Base-by-base conservation (phyloP, 1,140 invertebrate species). In the Nomia melanderi region DNA sequence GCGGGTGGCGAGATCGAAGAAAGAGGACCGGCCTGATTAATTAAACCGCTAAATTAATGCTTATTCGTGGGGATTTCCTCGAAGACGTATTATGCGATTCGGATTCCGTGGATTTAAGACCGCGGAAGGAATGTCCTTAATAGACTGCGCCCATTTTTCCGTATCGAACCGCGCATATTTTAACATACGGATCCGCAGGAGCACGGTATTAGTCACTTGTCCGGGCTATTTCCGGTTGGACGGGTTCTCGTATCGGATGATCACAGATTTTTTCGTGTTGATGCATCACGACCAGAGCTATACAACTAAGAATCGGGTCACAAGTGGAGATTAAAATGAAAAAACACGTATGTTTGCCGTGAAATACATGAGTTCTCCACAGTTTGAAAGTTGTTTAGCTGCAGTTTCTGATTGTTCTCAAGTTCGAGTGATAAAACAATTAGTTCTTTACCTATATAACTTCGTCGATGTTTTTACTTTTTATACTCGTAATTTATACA, bases 11-110 rank as follows among this genome's bases (percentile, higher is more conserved):
- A 59, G 27, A 33, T 9, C n/a, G 25, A 25, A 2, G 17, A 29
- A 31, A 20, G n/a, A 33, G 36, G 9, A n/a, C n/a, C n/a, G n/a
- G 8, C 2, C 14, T n/a, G 72, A 75, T 67, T 47, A 67, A 75
- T 75, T 33, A 29, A 57, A 56, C 27, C 25, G 50, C 3, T 56
- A 25, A 67, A 75, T 44, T 57, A 44, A 17, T 8, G 39, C 2
- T 41, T 41, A 12, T 3, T 25, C 27, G 5, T 0, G 36, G 12
- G 33, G 33, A 41, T 65, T 74, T 50, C 4, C 25, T 12, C 5
- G 27, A 54, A 44, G 4, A 47, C n/a, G 8, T 23, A 33, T n/a
- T 29, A 47, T 50, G n/a, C 27, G 5, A 36, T 63, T 50, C 23
- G 20, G 31, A 72, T 36, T 50, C n/a, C 12, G 17, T 25, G 23